A percentile compares a stretch with the other conserved stretches of the same genome.
phyloP scores from a whole-genome alignment of 1,140 invertebrate genomes.

The Hyposmocoma kahamanoa region DNA sequence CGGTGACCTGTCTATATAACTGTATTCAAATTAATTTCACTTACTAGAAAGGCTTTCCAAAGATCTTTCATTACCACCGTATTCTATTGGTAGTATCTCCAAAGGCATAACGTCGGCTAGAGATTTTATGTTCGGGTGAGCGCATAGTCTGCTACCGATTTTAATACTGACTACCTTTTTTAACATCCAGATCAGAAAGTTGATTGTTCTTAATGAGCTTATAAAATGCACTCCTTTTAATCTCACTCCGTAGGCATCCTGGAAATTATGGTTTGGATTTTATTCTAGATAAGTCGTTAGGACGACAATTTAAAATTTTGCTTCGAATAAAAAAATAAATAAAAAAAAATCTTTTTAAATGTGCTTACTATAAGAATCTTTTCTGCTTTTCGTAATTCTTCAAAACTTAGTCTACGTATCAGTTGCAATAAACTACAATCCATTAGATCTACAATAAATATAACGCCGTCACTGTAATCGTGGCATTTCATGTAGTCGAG shows the following conservation, averaged over 20 bases:
- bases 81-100: constrained; percentile 20
- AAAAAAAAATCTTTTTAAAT: too few species aligned
- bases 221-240: constrained; percentile 19
- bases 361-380: constrained; percentile 12
- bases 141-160: constrained; percentile 10
- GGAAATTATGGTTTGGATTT: too few species aligned
- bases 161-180: constrained; percentile 18
- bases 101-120: constrained; percentile 11
- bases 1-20: too few species aligned
- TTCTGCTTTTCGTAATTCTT: constrained; percentile 8
- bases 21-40: too few species aligned
- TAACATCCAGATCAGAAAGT: constrained; percentile 9
- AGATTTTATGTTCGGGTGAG: constrained; percentile 11
- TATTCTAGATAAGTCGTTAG: too few species aligned
- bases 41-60: neutral
- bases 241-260: constrained; percentile 21
- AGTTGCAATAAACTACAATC: constrained; percentile 10
- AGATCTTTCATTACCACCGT: constrained; percentile 17
- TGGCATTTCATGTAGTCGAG: constrained; percentile 20
- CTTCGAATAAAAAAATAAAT: too few species aligned
- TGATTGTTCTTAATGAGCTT: constrained; percentile 15
- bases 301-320: too few species aligned
- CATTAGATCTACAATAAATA: constrained; percentile 16
- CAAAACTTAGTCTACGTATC: constrained; percentile 6
- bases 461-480: constrained; percentile 23